Evolutionary conservation across 2,888 invertebrate genomes (phyloP).

Genomic region (Cantharis nigra): DNA sequence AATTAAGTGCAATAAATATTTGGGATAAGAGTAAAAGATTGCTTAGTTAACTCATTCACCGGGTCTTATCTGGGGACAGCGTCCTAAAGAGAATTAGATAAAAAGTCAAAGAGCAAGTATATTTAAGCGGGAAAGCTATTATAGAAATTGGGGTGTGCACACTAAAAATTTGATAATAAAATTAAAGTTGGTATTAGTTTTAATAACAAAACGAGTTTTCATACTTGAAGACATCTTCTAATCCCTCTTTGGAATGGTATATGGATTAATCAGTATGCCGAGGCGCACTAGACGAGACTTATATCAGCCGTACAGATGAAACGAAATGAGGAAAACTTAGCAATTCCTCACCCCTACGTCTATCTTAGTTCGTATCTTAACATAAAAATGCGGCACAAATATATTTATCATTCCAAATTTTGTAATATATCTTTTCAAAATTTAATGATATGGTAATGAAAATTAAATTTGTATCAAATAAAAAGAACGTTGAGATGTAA

Average conservation of each 20-base stretch:
- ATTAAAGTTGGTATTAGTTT: constrained; percentile 24
- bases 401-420: constrained; percentile 1
- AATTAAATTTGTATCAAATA: background rate
- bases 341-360: constrained; percentile 53
- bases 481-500: background rate
- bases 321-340: constrained; percentile 58
- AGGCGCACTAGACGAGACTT: constrained; percentile 51
- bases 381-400: constrained; percentile 39
- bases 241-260: constrained; percentile 31
- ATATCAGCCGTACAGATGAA: constrained; percentile 56
- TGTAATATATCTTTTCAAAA: background rate
- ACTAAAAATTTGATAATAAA: background rate
- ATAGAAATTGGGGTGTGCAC: background rate
- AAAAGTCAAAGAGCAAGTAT: background rate
- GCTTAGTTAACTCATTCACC: background rate
- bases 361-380: constrained; percentile 35
- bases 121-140: background rate
- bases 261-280: constrained; percentile 55
- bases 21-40: background rate
- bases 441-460: background rate
- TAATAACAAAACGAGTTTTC: constrained; percentile 26
- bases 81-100: background rate
- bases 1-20: background rate
- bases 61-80: background rate
- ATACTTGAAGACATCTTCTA: constrained; percentile 30